Base-by-base conservation (phyloP, 2,888 invertebrate genomes). In the Pammene fasciana region DNA sequence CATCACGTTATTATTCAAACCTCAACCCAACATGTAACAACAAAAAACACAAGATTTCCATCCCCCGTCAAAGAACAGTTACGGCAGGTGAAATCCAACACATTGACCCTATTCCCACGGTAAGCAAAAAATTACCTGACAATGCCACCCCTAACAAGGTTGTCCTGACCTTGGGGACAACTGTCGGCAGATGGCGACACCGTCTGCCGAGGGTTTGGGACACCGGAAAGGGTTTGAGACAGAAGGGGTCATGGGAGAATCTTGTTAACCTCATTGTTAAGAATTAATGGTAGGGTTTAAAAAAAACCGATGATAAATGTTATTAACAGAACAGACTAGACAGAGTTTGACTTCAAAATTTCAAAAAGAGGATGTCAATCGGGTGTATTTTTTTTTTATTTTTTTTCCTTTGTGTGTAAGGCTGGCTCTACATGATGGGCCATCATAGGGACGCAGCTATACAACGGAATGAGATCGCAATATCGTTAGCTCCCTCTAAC, bases 41-140 rank as follows among this genome's bases (percentile, higher is more conserved):
- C 46, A 50, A 61, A 41, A 62, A 62, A 52, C 52, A 10, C 36
- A 46, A n/a, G 52, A 60, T 61, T 62, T 50, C 55, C 11, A 13
- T 62, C 67, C 67, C 65, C 36, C 46, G 36, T 14, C 14, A 26
- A 48, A 55, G 34, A 61, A 57, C 62, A 52, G 43, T 64, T 60
- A 41, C n/a, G 48, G 70, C 70, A 70, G 70, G 70, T 70, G 70
- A 34, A 70, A 70, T 70, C 59, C 41, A n/a, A 46, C 70, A 70
- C 70, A 55, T 70, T 70, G 70, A 60, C 70, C 70, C 26, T 60
- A 18, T 70, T 70, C 70, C 70, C 70, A 70, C 70, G 70, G 38
- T 46, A n/a, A 34, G 59, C 52, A 70, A 65, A 70, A 68, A 67
- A 26, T 50, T 67, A 62, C 68, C 65, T 60, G 70, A 48, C 64